A percentile compares a stretch with the other conserved stretches of the same genome.
Conservation (phyloP, 2,113 vertebrate species). For the Corydoras maculifer region DNA sequence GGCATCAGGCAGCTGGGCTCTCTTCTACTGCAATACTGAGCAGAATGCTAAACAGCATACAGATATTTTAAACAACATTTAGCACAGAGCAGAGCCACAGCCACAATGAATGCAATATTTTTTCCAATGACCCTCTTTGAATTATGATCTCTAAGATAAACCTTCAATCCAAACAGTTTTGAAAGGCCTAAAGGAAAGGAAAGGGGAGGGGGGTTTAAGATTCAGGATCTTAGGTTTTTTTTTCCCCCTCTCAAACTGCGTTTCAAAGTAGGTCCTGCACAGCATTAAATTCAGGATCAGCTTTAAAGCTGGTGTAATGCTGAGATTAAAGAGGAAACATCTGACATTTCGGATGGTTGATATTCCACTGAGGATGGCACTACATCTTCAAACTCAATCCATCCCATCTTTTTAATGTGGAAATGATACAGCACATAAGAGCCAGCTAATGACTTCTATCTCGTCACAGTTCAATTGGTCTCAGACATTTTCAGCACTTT, state of each 20-base stretch:
- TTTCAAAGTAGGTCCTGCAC: background rate
- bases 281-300: background rate
- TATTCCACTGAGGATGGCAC: slow-evolving; percentile 17
- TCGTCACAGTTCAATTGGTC: background rate
- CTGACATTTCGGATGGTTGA: slow-evolving; percentile 33
- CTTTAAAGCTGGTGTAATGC: slow-evolving; percentile 16
- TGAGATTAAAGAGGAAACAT: slow-evolving; percentile 33
- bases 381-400: slow-evolving; percentile 19
- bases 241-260: background rate
- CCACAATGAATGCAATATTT: no score
- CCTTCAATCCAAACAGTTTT: no score
- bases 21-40: background rate
- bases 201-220: no score
- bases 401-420: slow-evolving; percentile 18
- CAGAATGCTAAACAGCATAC: background rate
- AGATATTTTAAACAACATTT: no score
- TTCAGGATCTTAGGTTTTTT: background rate
- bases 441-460: background rate
- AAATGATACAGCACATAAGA: slow-evolving; percentile 1
- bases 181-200: no score
- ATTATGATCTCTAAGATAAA: background rate
- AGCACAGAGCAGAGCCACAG: background rate
- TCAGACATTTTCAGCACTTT: background rate
- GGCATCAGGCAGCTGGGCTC: background rate
- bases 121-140: background rate